These are phyloP conservation scores for Calyptomena viridis DNA, from an alignment of 2,113 vertebrate species.

Conservation along the genomic window DNA sequence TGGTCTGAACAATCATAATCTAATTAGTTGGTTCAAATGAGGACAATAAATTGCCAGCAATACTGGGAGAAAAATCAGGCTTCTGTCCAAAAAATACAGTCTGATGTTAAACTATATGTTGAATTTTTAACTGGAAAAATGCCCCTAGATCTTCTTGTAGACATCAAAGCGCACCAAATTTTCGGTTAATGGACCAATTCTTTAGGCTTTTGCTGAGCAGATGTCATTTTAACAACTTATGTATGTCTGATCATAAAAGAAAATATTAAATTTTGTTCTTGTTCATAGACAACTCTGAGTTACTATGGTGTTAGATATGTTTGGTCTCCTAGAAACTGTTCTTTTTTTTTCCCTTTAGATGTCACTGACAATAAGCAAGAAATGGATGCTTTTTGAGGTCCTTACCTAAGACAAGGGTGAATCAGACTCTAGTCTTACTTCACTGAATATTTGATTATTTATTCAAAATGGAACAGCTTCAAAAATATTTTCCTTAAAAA, in stretches of 20 bases:
- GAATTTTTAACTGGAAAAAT: not conserved
- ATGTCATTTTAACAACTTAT: not conserved
- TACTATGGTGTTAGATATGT: not conserved
- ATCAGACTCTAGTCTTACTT: constrained; percentile 15
- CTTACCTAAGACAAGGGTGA: not conserved
- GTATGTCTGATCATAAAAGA: not conserved
- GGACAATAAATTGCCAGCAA: not conserved
- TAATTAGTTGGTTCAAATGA: not conserved
- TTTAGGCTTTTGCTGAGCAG: not conserved
- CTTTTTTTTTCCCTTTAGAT: not conserved
- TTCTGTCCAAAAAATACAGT: not conserved
- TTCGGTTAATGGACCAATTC: not conserved
- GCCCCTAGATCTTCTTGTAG: not conserved
- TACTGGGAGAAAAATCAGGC: not conserved
- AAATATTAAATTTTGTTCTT: not conserved
- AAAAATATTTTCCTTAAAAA: constrained; percentile 62
- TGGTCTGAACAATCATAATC: not conserved
- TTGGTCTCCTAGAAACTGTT: not conserved
- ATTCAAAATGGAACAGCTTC: constrained; percentile 59
- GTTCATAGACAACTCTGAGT: not conserved
- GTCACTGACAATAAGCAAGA: not conserved
- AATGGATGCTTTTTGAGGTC: not conserved
- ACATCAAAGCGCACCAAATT: not conserved
- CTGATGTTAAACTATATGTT: not conserved
- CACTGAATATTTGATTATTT: constrained; percentile 42